Base-by-base conservation (phyloP, 2,113 vertebrate species). In the Grammomys dolichurus region DNA sequence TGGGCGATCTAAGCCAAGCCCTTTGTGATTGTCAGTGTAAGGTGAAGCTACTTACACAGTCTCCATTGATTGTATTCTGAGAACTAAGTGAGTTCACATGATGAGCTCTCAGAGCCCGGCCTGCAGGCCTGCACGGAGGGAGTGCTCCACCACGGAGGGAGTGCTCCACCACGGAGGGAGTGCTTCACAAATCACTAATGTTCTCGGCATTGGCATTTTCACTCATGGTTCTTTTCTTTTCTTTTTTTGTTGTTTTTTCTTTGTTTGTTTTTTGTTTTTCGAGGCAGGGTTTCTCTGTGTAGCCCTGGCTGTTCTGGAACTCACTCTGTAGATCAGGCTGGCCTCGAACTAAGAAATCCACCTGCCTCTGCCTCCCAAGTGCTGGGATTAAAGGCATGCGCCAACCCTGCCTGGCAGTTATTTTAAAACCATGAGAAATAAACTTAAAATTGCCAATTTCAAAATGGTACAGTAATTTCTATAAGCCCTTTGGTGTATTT, bases 401-500 rank as follows among this genome's bases (percentile, higher is more conserved):
- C 40, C 40, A 40, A 40, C 40, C 40, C 40, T 40, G 40, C 40
- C 40, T 40, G 40, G 40, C 40, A 40, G 12, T 81, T 80, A 58
- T 89, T 89, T 91, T 92, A 96, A 92, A 95, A 94, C 86, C 67
- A 33, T 73, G 65, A 69, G 67, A 89, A 94, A 72, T 85, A 58
- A 87, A 94, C 51, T 56, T 91, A 94, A 91, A 86, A 84, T 87
- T 36, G 63, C 33, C 78, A 51, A 3, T 85, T 82, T 43, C 9
- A 69, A 63, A 12, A 56, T 54, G 76, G 3, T 80, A 17, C 48
- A 60, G 14, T 86, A 73, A 70, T 33, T 89, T 40, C 28, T 75
- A 2, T 90, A 80, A 96, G 26, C 58, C 31, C 60, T 73, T 88
- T 82, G 24, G 20, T 92, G 14, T n/a, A 81, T 94, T 96, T 97